Evolutionary conservation across 2,113 vertebrate species (phyloP).

Genomic region (Oxygymnocypris stewartii): DNA sequence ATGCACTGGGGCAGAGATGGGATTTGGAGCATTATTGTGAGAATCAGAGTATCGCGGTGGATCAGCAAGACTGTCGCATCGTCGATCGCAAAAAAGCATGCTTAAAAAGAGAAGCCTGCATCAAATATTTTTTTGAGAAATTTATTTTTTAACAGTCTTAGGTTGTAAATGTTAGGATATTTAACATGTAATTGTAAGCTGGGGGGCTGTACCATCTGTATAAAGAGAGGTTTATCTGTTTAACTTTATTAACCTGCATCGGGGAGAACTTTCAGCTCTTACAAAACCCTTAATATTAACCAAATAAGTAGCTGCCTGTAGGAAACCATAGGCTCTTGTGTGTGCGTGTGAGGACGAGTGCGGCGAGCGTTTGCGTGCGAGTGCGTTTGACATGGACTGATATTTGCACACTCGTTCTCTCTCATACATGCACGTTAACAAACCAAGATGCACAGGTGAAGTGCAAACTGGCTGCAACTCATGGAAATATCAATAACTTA

Average conservation of each 20-base stretch:
- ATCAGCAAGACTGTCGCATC: not conserved
- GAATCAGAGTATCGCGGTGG: constrained; percentile 45
- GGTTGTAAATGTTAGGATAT: constrained; percentile 97
- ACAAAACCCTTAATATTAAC: constrained; percentile 90
- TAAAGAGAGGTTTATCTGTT: constrained; percentile 93
- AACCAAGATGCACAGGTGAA: constrained; percentile 55
- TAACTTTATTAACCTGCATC: constrained; percentile 89
- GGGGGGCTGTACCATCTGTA: constrained; percentile 80
- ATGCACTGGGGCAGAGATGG: constrained; percentile 32
- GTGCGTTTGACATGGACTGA: constrained; percentile 59
- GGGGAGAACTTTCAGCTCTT: constrained; percentile 76
- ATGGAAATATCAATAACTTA: constrained; percentile 92
- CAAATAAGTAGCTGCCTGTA: constrained; percentile 98
- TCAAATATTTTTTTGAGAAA: constrained; percentile 97
- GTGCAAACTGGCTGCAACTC: constrained; percentile 87
- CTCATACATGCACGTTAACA: constrained; percentile 51
- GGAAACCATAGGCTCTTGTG: constrained; percentile 81
- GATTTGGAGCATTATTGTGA: constrained; percentile 1
- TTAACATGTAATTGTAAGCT: constrained; percentile 92
- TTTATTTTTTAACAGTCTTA: constrained; percentile 99
- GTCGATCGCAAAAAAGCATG: constrained; percentile 78
- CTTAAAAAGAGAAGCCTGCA: constrained; percentile 88
- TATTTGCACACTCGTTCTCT: constrained; percentile 52
- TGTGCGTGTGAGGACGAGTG: constrained; percentile 37
- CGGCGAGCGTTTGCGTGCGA: constrained; percentile 2